A percentile compares a stretch with the other conserved stretches of the same genome.
Conservation (phyloP, 1,140 invertebrate genomes). For the Hylaeus volcanicus region DNA sequence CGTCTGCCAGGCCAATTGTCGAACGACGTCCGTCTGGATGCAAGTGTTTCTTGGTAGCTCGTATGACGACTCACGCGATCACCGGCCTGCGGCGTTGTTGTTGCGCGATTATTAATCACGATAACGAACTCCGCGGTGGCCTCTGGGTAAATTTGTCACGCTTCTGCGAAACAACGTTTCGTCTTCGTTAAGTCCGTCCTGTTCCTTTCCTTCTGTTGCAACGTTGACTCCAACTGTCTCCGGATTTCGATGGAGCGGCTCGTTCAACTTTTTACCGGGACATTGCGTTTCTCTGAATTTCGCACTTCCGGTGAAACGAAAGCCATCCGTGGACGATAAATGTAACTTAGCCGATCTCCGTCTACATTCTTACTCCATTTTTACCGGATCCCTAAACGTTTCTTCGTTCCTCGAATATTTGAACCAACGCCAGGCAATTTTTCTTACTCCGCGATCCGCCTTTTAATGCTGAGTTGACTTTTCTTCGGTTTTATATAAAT, state of each 20-base stretch:
- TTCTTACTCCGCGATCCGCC: slow-evolving; percentile 1
- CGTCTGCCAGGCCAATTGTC: slow-evolving; percentile 56
- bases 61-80: not conserved
- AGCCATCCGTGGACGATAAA: slow-evolving; percentile 31
- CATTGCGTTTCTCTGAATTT: no score
- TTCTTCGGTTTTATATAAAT: slow-evolving; percentile 33
- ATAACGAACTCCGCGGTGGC: slow-evolving; percentile 44
- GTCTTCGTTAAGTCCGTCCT: slow-evolving; percentile 30
- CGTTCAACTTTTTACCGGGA: no score
- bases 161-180: slow-evolving; percentile 33
- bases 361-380: slow-evolving; percentile 47
- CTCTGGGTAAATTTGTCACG: slow-evolving; percentile 23
- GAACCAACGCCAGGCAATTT: slow-evolving; percentile 1
- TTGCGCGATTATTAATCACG: slow-evolving; percentile 52
- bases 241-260: not conserved
- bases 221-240: not conserved
- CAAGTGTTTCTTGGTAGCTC: slow-evolving; percentile 33
- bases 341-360: not conserved
- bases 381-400: slow-evolving; percentile 46
- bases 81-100: slow-evolving; percentile 3
- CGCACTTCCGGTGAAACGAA: no score
- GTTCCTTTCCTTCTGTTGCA: no score
- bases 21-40: slow-evolving; percentile 26
- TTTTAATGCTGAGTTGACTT: not conserved
- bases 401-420: slow-evolving; percentile 43